Evolutionary conservation across 2,797 vertebrate genomes (phyloP), one percentile per base, ranked within the genome.

Genomic region (Dendrocincla fuliginosa): DNA sequence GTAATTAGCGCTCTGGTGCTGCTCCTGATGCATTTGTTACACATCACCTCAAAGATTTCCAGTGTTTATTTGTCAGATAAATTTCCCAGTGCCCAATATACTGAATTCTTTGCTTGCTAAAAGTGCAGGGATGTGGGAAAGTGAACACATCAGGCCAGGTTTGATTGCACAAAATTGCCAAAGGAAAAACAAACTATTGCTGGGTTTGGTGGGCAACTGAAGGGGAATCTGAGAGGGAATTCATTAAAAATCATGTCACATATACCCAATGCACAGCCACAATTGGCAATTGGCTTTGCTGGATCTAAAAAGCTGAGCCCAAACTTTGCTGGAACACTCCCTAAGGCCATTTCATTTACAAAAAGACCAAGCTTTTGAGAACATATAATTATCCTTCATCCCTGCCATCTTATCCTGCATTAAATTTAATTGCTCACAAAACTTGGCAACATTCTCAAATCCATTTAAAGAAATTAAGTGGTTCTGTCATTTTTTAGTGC

Each of bases 401-500:
- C 93, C 49, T 75, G 60, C 80, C 53, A 91, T 96, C 95, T 96
- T 95, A 95, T 92, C 88, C 95, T 55, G 87, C 91, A 90, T 92
- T 95, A 96, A 95, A 92, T 95, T 90, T 96, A 97, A 97, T 96
- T 96, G 94, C 91, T 96, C 49, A 8, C 75, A 96, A 96, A 96
- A 94, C 84, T 76, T 96, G 95, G 93, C 91, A 95, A 85, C 61
- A 16, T 64, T 90, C 74, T 93, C 80, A 68, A 56, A 59, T 76
- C 71, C 92, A 85, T 96, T 97, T 97, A 96, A 96, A 97, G 93
- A 91, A 97, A 97, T 97, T 87, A 96, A 97, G 92, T 94, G 93
- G 80, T 94, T 94, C 90, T 97, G 94, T 96, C 89, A 84, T 81
- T 91, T 96, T 95, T 93, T 90, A 96, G 87, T 11, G 10, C 49